Percentiles rank a stretch among this genome's conserved stretches.
Evolutionary conservation across 2,113 vertebrate genomes (phyloP).

Genomic region (Albula glossodonta): DNA sequence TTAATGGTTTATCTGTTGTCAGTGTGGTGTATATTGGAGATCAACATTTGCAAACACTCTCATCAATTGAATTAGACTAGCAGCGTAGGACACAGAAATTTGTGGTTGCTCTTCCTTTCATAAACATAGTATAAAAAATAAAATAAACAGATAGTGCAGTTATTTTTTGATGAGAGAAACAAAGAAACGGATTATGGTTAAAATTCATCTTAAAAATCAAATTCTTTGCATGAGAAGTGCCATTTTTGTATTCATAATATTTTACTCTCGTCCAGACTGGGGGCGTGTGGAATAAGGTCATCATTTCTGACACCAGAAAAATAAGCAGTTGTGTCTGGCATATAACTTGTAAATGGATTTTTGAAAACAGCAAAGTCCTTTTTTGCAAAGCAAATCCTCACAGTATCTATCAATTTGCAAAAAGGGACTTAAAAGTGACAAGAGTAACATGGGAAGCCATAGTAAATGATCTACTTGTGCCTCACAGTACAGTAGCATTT

Average conservation of each 20-base stretch:
- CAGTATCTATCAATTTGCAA: constrained; percentile 77
- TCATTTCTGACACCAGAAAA: background rate
- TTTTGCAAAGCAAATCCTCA: constrained; percentile 55
- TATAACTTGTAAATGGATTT: constrained; percentile 64
- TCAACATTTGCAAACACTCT: background rate
- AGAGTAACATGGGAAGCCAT: constrained; percentile 57
- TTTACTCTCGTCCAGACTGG: background rate
- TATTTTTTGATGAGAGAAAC: background rate
- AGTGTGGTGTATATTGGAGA: background rate
- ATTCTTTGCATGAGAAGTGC: background rate
- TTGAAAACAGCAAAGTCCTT: constrained; percentile 55
- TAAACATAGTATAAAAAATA: background rate
- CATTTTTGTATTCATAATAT: constrained; percentile 19
- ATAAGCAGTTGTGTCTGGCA: constrained; percentile 26
- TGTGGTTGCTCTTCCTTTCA: background rate
- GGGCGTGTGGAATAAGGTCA: background rate
- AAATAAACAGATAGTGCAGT: background rate
- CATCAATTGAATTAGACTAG: background rate
- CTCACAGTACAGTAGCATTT: constrained; percentile 46
- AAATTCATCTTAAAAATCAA: background rate
- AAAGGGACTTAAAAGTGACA: constrained; percentile 70
- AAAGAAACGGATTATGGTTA: background rate
- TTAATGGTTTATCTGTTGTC: background rate
- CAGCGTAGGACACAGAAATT: background rate
- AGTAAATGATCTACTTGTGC: constrained; percentile 65